Base-by-base conservation (phyloP, 2,113 vertebrate species). In the Mus spicilegus region DNA sequence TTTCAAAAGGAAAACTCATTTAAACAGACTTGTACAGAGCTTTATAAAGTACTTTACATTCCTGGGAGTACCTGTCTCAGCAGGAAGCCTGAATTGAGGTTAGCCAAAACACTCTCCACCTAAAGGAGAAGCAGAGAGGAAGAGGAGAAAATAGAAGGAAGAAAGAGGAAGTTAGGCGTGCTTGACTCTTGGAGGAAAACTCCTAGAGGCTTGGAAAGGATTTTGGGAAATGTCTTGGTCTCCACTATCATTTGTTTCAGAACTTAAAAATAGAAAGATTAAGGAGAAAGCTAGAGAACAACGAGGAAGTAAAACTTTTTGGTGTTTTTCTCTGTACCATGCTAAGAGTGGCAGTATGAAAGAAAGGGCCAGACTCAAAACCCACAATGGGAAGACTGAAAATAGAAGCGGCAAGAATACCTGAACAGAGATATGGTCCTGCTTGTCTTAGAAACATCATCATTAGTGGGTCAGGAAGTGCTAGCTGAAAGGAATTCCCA, bases 21-120 rank as follows among this genome's bases (percentile, higher is more conserved):
- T 86, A 73, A 87, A 36, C 10, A 70, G 46, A 22, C 11, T 2
- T 54, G 11, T 67, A 0, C 61, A 87, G 51, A 56, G 69, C 49
- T 39, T 89, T 70, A 61, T n/a, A 75, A 95, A 78, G 85, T 22
- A 13, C 33, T 92, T 80, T 90, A 90, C 95, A 69, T 89, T 89
- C 12, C 30, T 82, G 24, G 36, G 28, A 75, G 33, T 69, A n/a
- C 24, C 39, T 82, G 22, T 61, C 46, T 93, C 61, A 72, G 51
- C 3, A 69, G 85, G 51, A 92, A 88, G 70, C 16, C 61, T 46
- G 75, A 89, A 75, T 12, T 13, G 0, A 65, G 70, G 63, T 26
- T 81, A 67, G 39, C 19, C 30, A 96, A 90, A 12, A 87, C 56
- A 84, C 12, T 58, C 26, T 56, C 63, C 51, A 36, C 58, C 11